Conservation (phyloP, 2,113 vertebrate genomes). For the Cebus imitator region DNA sequence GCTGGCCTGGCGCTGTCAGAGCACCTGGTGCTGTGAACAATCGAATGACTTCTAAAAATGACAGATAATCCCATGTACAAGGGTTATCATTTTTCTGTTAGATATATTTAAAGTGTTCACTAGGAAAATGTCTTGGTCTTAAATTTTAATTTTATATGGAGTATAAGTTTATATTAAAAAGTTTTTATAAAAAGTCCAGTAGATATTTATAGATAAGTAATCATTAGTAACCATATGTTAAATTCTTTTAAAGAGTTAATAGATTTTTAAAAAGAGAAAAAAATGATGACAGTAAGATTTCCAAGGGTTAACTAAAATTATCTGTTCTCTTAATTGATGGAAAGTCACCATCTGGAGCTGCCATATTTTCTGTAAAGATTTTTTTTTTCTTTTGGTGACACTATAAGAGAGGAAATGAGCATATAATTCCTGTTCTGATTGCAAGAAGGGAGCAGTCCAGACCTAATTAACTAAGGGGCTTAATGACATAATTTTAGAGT, state of each 20-base stretch:
- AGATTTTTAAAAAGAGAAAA: background rate
- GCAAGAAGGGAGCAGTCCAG: background rate
- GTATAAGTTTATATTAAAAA: background rate
- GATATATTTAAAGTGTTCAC: background rate
- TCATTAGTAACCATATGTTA: background rate
- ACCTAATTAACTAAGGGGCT: background rate
- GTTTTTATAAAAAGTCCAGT: background rate
- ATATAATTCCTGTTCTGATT: slow-evolving; percentile 33
- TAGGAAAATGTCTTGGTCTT: background rate
- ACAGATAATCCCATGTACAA: background rate
- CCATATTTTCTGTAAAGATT: slow-evolving; percentile 49
- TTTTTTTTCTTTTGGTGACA: slow-evolving; percentile 23
- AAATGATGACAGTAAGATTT: slow-evolving; percentile 49
- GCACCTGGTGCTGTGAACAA: background rate
- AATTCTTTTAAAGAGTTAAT: background rate
- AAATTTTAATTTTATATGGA: background rate
- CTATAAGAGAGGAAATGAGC: slow-evolving; percentile 34
- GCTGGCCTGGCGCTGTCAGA: background rate
- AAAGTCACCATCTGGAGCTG: slow-evolving; percentile 54
- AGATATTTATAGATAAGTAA: background rate
- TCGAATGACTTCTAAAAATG: background rate
- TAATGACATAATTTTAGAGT: background rate
- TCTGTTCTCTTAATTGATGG: slow-evolving; percentile 51
- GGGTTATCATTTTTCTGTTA: background rate
- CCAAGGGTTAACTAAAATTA: slow-evolving; percentile 56